A percentile compares a stretch with the other conserved stretches of the same genome.
These are phyloP conservation scores for Linepithema humile DNA, from an alignment of 1,140 invertebrate genomes.

Conservation along the genomic window DNA sequence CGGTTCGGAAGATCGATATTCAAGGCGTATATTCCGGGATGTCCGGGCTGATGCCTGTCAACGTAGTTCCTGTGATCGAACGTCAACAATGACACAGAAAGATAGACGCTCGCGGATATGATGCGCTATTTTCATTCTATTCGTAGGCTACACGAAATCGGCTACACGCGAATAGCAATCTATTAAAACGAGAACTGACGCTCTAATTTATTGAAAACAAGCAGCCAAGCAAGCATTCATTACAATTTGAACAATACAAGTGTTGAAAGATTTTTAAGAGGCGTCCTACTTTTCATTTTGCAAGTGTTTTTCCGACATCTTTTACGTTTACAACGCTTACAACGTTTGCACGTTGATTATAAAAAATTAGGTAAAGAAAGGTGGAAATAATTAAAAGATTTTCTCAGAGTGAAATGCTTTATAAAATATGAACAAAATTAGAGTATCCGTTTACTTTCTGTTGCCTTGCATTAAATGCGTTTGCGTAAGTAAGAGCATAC, in stretches of 20 bases:
- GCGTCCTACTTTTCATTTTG: not conserved
- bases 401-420: not conserved
- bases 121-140: not conserved
- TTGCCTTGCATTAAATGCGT: not conserved
- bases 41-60: conserved; percentile 26
- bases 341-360: not conserved
- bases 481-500: not conserved
- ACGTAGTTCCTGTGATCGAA: conserved; percentile 23
- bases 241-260: not conserved
- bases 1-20: conserved; percentile 43
- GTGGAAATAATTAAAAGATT: not conserved
- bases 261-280: not conserved
- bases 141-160: not conserved
- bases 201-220: not conserved
- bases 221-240: not conserved
- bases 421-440: not conserved
- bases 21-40: conserved; percentile 26
- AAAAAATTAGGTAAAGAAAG: not conserved
- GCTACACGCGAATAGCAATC: not conserved
- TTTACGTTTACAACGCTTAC: no score
- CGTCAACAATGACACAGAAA: not conserved
- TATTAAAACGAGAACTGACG: not conserved
- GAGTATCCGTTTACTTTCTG: not conserved
- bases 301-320: not conserved
- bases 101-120: not conserved